Percentiles rank a stretch among this genome's conserved stretches.
These are phyloP conservation scores for Callipepla squamata DNA, from an alignment of 2,113 vertebrate genomes.

Conservation along the genomic window DNA sequence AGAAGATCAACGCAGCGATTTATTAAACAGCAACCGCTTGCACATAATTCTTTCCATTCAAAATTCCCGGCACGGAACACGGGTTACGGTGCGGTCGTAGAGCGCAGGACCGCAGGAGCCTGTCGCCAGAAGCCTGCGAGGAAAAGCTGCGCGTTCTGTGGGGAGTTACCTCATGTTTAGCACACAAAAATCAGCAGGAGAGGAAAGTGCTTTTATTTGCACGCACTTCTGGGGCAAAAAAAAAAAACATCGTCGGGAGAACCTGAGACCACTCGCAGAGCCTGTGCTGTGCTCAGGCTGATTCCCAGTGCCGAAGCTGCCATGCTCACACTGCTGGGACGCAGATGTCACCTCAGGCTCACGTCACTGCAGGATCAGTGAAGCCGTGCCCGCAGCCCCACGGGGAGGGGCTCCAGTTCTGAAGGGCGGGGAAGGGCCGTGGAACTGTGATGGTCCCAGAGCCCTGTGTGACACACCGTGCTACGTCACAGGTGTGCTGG, in stretches of 20 bases:
- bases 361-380: neutral
- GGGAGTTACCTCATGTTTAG: neutral
- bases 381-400: neutral
- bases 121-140: neutral
- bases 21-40: neutral
- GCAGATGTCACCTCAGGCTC: neutral
- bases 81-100: neutral
- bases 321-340: rapidly evolving
- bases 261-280: neutral
- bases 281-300: neutral
- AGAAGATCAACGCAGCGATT: neutral
- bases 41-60: neutral
- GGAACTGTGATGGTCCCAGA: neutral
- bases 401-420: neutral
- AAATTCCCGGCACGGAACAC: neutral
- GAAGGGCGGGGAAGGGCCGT: neutral
- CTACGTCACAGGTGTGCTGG: conserved; percentile 12
- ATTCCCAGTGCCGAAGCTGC: neutral
- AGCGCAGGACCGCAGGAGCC: neutral
- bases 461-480: conserved; percentile 20
- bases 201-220: neutral
- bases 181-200: neutral
- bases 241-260: neutral
- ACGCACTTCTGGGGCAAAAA: neutral
- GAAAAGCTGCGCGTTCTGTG: neutral